These are phyloP conservation scores for Hippocampus mohnikei DNA, from an alignment of 2,113 vertebrate species.

Conservation along the genomic window DNA sequence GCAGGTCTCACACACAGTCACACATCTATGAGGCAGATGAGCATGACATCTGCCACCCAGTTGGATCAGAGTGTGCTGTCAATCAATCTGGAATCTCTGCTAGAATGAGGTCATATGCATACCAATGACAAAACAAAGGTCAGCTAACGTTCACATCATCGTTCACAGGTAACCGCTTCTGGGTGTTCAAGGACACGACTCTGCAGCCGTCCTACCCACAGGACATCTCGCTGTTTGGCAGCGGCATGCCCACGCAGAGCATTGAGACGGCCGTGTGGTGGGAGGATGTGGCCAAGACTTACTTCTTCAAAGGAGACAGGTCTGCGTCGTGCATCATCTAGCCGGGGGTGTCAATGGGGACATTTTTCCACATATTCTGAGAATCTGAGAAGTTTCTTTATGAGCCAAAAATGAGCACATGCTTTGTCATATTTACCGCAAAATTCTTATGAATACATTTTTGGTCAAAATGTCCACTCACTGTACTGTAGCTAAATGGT, in stretches of 20 bases:
- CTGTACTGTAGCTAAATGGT: too few relatives aligned
- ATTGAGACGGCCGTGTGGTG: constrained; percentile 99
- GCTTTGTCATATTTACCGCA: too few relatives aligned
- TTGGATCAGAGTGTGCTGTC: constrained; percentile 58
- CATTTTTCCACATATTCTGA: too few relatives aligned
- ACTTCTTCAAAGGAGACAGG: constrained; percentile 99
- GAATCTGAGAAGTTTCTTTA: too few relatives aligned
- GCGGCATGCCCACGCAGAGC: constrained; percentile 89
- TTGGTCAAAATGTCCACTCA: too few relatives aligned
- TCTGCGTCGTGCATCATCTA: constrained; percentile 39
- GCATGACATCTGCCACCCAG: constrained; percentile 69
- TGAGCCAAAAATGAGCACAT: too few relatives aligned
- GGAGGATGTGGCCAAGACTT: constrained; percentile 97
- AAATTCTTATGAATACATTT: too few relatives aligned
- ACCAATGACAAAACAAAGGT: not conserved
- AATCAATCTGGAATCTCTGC: constrained; percentile 23
- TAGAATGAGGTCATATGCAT: constrained; percentile 24
- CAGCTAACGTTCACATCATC: constrained; percentile 18
- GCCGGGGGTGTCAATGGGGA: not conserved
- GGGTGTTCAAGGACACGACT: constrained; percentile 97
- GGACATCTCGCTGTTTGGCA: constrained; percentile 92
- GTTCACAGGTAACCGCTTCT: constrained; percentile 90
- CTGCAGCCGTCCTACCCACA: constrained; percentile 96
- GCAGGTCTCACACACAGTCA: constrained; percentile 36
- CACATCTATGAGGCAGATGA: constrained; percentile 63